These are phyloP conservation scores for Malacoraja senta DNA, from an alignment of 2,797 vertebrate species.

Conservation along the genomic window DNA sequence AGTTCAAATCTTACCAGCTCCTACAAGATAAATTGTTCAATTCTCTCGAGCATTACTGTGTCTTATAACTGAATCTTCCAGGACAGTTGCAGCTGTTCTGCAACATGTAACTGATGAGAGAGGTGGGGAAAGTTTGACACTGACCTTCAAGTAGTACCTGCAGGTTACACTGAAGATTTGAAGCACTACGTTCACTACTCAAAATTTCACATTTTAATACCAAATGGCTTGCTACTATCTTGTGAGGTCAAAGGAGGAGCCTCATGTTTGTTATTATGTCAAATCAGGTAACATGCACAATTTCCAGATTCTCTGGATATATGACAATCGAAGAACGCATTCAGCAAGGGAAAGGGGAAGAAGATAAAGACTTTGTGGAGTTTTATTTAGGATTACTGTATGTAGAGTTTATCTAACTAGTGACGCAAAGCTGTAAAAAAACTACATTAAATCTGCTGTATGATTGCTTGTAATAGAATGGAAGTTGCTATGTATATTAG, in stretches of 20 bases:
- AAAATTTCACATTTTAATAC: conserved; percentile 31
- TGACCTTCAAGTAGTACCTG: neutral
- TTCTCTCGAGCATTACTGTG: conserved; percentile 20
- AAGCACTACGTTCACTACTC: neutral
- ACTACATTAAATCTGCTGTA: conserved; percentile 67
- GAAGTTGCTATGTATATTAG: conserved; percentile 55
- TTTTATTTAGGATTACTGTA: conserved; percentile 59
- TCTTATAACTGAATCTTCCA: conserved; percentile 9
- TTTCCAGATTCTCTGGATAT: conserved; percentile 34
- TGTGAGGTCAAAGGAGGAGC: neutral
- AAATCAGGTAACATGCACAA: conserved; percentile 39
- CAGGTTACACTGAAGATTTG: conserved; percentile 20
- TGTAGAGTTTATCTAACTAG: conserved; percentile 64
- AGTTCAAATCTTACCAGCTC: conserved; percentile 22
- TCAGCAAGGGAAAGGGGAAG: neutral
- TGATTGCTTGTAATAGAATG: conserved; percentile 81
- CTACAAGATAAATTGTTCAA: conserved; percentile 15
- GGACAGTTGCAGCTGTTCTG: neutral
- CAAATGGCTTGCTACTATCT: conserved; percentile 37
- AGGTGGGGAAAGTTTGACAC: neutral
- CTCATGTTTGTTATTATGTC: conserved; percentile 34
- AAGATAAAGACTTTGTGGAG: conserved; percentile 46
- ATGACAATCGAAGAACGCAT: conserved; percentile 37
- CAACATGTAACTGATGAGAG: neutral
- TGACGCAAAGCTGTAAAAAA: conserved; percentile 66